These are phyloP conservation scores for Borostomias antarcticus DNA, from an alignment of 2,797 vertebrate genomes.

Conservation along the genomic window DNA sequence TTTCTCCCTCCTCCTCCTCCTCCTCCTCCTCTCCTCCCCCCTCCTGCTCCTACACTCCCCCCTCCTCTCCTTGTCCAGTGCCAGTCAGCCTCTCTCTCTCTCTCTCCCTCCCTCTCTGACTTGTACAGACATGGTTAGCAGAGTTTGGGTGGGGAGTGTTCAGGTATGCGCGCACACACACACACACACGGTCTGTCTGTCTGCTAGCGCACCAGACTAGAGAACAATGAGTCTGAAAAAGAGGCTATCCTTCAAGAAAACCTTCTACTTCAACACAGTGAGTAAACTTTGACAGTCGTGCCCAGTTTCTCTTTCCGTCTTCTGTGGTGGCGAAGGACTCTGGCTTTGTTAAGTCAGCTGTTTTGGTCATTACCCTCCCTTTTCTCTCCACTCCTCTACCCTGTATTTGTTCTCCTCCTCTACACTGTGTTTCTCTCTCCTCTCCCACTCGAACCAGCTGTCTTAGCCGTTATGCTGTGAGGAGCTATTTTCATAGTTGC, in stretches of 20 bases:
- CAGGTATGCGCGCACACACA: constrained; percentile 70
- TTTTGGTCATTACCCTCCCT: constrained; percentile 67
- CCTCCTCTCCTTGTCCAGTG: constrained; percentile 47
- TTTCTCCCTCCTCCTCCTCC: no score
- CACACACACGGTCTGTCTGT: constrained; percentile 62
- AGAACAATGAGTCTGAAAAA: constrained; percentile 80
- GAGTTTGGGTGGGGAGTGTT: constrained; percentile 75
- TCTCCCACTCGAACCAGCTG: constrained; percentile 59
- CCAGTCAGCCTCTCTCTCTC: no score
- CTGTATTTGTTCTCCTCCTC: constrained; percentile 32
- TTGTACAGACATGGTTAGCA: constrained; percentile 81
- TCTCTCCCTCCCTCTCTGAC: constrained; percentile 73
- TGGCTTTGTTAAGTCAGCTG: constrained; percentile 72
- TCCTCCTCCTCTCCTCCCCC: constrained; percentile 1
- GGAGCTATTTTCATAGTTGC: constrained; percentile 34
- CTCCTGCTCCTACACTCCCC: constrained; percentile 4
- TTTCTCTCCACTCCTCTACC: constrained; percentile 23
- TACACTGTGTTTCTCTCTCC: constrained; percentile 33
- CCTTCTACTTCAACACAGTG: constrained; percentile 69
- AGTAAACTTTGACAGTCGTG: constrained; percentile 63
- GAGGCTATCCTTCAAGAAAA: constrained; percentile 80
- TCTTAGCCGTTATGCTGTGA: constrained; percentile 34
- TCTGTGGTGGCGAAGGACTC: neutral
- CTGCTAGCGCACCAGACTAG: constrained; percentile 60
- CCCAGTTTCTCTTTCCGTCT: constrained; percentile 28